Conservation (phyloP, 1,140 invertebrate genomes). For the Glossosoma conforme region DNA sequence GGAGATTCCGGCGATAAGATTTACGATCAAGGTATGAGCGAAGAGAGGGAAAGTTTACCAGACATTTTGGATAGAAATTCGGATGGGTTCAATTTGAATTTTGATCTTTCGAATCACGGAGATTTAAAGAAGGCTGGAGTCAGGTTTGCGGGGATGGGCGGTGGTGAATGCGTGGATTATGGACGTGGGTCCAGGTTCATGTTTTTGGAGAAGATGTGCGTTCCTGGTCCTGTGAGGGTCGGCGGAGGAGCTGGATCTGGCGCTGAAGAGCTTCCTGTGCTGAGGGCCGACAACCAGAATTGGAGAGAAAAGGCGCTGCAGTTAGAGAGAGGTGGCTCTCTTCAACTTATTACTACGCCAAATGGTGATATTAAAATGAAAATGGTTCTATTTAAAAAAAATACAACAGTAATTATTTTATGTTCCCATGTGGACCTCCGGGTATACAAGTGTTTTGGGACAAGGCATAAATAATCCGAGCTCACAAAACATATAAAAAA, state of each 20-base stretch:
- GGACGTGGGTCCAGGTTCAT: conserved; percentile 42
- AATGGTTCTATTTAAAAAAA: conserved; percentile 6
- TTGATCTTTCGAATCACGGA: conserved; percentile 14
- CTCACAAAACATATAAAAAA: no score
- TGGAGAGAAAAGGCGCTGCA: conserved; percentile 55
- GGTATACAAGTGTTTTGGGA: no score
- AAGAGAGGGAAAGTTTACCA: conserved; percentile 28
- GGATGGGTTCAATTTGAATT: conserved; percentile 16
- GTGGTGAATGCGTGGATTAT: conserved; percentile 29
- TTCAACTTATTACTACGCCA: conserved; percentile 18
- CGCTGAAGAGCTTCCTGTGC: conserved; percentile 39
- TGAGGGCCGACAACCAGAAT: conserved; percentile 42
- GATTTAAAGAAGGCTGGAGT: conserved; percentile 32
- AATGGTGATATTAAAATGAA: conserved; percentile 22
- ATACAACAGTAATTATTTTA: no score
- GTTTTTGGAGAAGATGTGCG: conserved; percentile 33
- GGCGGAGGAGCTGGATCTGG: conserved; percentile 23
- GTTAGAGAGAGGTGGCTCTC: conserved; percentile 50
- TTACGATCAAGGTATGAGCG: conserved; percentile 37
- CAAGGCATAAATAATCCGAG: no score
- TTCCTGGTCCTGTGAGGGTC: conserved; percentile 24
- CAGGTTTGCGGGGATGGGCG: conserved; percentile 38
- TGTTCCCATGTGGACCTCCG: no score
- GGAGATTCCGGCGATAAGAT: conserved; percentile 16
- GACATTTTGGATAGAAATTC: conserved; percentile 27